phyloP scores from a whole-genome alignment of 2,888 invertebrate genomes.

The Microctonus brassicae region DNA sequence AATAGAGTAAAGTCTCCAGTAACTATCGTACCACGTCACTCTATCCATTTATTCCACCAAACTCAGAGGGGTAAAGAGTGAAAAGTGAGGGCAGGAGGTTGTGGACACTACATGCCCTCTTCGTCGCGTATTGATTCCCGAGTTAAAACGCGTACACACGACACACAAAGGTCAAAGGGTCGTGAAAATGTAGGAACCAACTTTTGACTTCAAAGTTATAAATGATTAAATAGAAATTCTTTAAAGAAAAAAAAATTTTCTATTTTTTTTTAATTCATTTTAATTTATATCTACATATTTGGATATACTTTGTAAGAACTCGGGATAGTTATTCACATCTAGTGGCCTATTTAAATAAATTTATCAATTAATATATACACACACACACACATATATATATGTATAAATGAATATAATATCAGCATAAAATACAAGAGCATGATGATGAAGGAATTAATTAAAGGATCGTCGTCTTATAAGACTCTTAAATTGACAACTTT shows the following conservation, averaged over 20 bases:
- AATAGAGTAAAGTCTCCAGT: neutral
- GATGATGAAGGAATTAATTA: neutral
- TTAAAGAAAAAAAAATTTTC: too few species aligned
- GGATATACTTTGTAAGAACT: too few species aligned
- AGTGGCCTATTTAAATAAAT: too few species aligned
- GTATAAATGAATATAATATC: too few species aligned
- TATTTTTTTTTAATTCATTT: too few species aligned
- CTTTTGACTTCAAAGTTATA: too few species aligned
- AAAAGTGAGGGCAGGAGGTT: slow-evolving; percentile 10
- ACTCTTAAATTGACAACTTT: neutral
- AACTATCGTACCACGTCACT: neutral
- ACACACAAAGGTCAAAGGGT: slow-evolving; percentile 49
- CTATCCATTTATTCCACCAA: neutral
- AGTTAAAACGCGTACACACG: slow-evolving; percentile 43
- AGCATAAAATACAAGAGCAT: too few species aligned
- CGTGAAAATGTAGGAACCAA: slow-evolving; percentile 18
- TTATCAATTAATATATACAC: too few species aligned
- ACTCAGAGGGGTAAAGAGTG: neutral
- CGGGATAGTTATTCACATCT: too few species aligned
- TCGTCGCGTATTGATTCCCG: slow-evolving; percentile 47
- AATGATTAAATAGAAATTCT: too few species aligned
- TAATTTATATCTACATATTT: too few species aligned
- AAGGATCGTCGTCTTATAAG: neutral
- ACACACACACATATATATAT: too few species aligned
- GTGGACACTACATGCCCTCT: slow-evolving; percentile 41